phyloP scores from a whole-genome alignment of 2,888 invertebrate species.

The Pyralis farinalis region DNA sequence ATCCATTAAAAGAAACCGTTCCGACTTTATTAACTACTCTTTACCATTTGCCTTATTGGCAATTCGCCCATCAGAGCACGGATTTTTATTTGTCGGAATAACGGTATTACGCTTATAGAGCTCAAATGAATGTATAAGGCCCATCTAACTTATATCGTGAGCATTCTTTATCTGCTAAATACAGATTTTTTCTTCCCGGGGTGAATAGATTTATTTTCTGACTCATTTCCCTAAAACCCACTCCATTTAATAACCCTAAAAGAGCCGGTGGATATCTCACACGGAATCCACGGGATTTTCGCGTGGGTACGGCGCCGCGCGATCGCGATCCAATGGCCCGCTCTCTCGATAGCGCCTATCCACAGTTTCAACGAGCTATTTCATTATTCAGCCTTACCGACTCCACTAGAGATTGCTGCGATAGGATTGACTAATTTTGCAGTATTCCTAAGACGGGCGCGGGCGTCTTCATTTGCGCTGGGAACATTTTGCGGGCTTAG shows the following conservation, averaged over 20 bases:
- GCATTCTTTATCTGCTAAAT: slow-evolving; percentile 60
- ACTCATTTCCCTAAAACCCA: slow-evolving; percentile 76
- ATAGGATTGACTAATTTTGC: slow-evolving; percentile 75
- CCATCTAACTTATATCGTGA: slow-evolving; percentile 62
- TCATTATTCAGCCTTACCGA: slow-evolving; percentile 70
- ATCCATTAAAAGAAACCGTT: slow-evolving; percentile 8
- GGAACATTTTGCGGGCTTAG: slow-evolving; percentile 63
- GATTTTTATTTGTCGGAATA: slow-evolving; percentile 46
- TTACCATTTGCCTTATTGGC: slow-evolving; percentile 64
- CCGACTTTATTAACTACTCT: slow-evolving; percentile 48
- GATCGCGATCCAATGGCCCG: slow-evolving; percentile 48
- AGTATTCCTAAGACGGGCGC: slow-evolving; percentile 56
- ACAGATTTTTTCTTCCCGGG: slow-evolving; percentile 52
- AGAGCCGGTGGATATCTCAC: slow-evolving; percentile 69
- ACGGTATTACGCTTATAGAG: slow-evolving; percentile 32
- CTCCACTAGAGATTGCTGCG: slow-evolving; percentile 58
- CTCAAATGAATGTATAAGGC: slow-evolving; percentile 61
- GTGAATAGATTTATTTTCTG: slow-evolving; percentile 60
- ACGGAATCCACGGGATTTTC: slow-evolving; percentile 72
- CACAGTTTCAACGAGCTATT: slow-evolving; percentile 66
- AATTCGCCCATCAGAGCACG: slow-evolving; percentile 49
- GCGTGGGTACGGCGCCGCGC: slow-evolving; percentile 41
- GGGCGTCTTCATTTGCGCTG: slow-evolving; percentile 62
- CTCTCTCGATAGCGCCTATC: slow-evolving; percentile 57
- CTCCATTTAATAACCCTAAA: slow-evolving; percentile 76